Conservation (phyloP, 2,888 invertebrate species). For the Scaptomyza reducta region DNA sequence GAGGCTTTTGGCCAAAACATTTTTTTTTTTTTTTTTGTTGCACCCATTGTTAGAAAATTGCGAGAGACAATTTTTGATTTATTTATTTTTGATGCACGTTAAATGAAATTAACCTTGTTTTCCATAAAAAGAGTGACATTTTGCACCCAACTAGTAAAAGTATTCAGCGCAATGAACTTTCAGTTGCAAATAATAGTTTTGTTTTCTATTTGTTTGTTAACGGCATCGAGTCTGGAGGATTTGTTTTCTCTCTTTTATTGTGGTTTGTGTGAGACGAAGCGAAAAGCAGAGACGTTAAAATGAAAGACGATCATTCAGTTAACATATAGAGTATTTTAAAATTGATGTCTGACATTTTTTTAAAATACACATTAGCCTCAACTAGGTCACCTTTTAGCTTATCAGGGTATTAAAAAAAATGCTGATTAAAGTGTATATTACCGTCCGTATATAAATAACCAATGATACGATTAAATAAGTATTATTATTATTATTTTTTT, state of each 20-base stretch:
- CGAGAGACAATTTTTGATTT: constrained; percentile 13
- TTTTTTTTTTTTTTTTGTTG: constrained; percentile 27
- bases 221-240: constrained; percentile 21
- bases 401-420: constrained; percentile 51
- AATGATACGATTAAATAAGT: constrained; percentile 35
- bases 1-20: constrained; percentile 34
- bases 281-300: background rate
- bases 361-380: constrained; percentile 44
- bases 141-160: constrained; percentile 7
- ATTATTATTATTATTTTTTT: background rate
- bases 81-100: constrained; percentile 2
- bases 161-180: constrained; percentile 48
- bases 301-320: background rate
- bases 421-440: constrained; percentile 47
- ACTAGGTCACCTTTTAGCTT: constrained; percentile 73
- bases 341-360: constrained; percentile 11
- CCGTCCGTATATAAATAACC: constrained; percentile 48
- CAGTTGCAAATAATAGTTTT: constrained; percentile 26
- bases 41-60: constrained; percentile 23
- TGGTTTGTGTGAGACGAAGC: background rate
- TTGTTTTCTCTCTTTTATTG: constrained; percentile 21
- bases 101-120: constrained; percentile 55
- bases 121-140: background rate
- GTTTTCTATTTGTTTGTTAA: constrained; percentile 35
- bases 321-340: constrained; percentile 9